Evolutionary conservation across 2,113 vertebrate species (phyloP).

Genomic region (Spea bombifrons): DNA sequence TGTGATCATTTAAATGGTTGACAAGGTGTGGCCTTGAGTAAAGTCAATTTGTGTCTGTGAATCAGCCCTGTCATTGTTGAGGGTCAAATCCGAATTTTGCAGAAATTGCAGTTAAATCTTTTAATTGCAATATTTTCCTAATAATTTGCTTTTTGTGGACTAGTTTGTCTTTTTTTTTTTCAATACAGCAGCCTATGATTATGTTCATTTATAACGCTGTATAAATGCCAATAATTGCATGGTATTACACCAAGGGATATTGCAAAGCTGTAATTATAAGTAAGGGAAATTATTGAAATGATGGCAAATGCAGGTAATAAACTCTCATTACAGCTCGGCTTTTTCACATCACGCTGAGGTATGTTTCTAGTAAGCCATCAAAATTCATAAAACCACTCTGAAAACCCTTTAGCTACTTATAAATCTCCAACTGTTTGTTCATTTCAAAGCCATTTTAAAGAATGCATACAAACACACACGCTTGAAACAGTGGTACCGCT

Average conservation of each 20-base stretch:
- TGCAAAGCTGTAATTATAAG: neutral
- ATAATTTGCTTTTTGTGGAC: neutral
- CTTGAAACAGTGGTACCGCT: neutral
- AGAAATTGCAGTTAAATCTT: neutral
- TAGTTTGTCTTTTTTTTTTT: neutral
- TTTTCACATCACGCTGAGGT: neutral
- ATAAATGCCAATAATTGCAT: constrained; percentile 3
- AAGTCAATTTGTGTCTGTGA: too few species aligned
- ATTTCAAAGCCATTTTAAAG: neutral
- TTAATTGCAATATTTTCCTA: neutral
- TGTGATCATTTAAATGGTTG: too few species aligned
- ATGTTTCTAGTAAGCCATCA: neutral
- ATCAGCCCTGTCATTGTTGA: too few species aligned
- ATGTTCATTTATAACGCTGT: neutral
- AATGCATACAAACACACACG: neutral
- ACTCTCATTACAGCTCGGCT: neutral
- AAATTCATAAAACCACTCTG: neutral
- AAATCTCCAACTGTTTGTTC: neutral
- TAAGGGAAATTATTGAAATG: neutral
- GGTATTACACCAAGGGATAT: neutral
- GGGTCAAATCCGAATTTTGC: too few species aligned
- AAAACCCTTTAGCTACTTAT: neutral
- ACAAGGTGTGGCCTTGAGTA: too few species aligned
- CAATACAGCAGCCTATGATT: neutral
- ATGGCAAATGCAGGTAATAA: neutral